Base-by-base conservation (phyloP, 1,140 invertebrate species). In the Chironomus tepperi region DNA sequence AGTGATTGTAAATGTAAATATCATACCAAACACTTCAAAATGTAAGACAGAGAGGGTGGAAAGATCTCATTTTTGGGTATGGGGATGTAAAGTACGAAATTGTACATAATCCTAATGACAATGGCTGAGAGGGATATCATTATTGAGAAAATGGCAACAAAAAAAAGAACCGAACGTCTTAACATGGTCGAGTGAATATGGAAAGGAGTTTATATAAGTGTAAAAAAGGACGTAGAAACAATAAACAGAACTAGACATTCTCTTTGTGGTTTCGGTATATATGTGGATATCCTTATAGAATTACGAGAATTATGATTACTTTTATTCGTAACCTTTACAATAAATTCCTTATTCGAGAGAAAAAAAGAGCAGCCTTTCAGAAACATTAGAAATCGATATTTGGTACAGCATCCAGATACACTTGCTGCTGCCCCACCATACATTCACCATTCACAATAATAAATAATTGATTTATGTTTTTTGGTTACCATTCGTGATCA, bases 1-100 rank as follows among this genome's bases (percentile, higher is more conserved):
- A 70, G 19, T 70, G 65, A 70, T 70, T 70, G 65, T 70, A 70
- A 70, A 70, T 70, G 65, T 70, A 70, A 70, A 70, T 70, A 70
- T 70, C 19, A 70, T 21, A 19, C n/a, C 16, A 70, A 70, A 70
- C 19, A 70, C 65, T 70, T 18, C 8, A 57, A 15, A 57, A 15
- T 12, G 47, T 57, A 57, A 12, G 5, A n/a, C 10, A 57, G 15
- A 57, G 47, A 57, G n/a, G n/a, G 5, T 12, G 12, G 47, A 15
- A 57, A 8, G 12, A 15, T 34, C 24, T 34, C 24, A 34, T 34
- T 34, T 1, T 34, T 34, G 24, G 24, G 24, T 34, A 34, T 34
- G 24, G 5, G 24, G 24, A 34, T 34, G 5, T 34, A 34, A 34
- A 34, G 24, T 34, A 34, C 24, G 12, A 15, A 57, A 57, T 57